A percentile compares a stretch with the other conserved stretches of the same genome.
Conservation (phyloP, 1,140 invertebrate species). For the Marisa cornuarietis region DNA sequence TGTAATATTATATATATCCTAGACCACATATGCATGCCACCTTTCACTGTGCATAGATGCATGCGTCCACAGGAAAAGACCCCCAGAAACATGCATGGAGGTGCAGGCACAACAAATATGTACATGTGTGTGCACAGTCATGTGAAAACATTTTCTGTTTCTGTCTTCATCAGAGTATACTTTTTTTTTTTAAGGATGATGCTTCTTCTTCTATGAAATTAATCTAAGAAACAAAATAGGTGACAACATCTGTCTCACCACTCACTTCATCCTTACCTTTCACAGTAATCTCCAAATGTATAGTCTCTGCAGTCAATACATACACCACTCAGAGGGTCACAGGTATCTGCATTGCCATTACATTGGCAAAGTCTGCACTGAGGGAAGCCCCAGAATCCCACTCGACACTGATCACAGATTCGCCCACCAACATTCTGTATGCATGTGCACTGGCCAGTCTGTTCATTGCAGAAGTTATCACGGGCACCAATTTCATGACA, state of each 20-base stretch:
- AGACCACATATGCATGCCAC: background rate
- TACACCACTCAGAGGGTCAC: slow-evolving; percentile 89
- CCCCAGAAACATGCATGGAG: no score
- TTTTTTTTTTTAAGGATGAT: no score
- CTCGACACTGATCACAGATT: slow-evolving; percentile 73
- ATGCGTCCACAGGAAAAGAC: no score
- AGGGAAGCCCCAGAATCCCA: slow-evolving; percentile 78
- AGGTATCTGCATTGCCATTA: slow-evolving; percentile 94
- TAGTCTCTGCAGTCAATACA: slow-evolving; percentile 90
- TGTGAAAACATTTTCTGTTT: no score
- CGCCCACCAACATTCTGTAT: slow-evolving; percentile 89
- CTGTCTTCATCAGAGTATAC: no score
- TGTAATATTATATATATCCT: background rate
- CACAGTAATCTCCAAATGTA: slow-evolving; percentile 89
- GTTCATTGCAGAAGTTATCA: slow-evolving; percentile 93
- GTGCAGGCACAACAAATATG: no score
- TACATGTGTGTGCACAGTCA: no score
- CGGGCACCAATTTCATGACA: slow-evolving; percentile 93
- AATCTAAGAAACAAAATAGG: no score
- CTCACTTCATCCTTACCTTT: slow-evolving; percentile 69
- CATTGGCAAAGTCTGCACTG: slow-evolving; percentile 94
- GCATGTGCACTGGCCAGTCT: slow-evolving; percentile 94
- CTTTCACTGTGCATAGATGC: no score
- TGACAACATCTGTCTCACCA: no score
- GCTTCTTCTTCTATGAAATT: no score